These are phyloP conservation scores for Hyposoter dolosus DNA, from an alignment of 2,888 invertebrate genomes.

Conservation along the genomic window DNA sequence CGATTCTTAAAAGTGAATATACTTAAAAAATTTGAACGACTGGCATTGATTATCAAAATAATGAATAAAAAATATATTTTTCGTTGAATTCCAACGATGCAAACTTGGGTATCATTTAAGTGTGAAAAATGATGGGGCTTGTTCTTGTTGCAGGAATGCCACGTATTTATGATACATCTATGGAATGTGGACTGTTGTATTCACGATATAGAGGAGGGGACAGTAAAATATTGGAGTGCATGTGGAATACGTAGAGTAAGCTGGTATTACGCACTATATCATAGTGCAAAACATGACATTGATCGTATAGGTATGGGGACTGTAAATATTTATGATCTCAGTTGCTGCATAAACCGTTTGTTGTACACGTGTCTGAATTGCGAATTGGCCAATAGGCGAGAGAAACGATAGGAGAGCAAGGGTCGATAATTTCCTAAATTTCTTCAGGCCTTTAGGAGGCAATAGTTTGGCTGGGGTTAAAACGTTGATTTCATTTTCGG, in stretches of 20 bases:
- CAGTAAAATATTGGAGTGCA: slow-evolving; percentile 30
- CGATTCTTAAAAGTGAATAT: no score
- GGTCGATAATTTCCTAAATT: neutral
- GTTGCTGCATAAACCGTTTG: slow-evolving; percentile 12
- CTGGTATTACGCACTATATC: neutral
- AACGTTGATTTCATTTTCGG: neutral
- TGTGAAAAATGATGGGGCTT: slow-evolving; percentile 9
- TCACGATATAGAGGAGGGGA: neutral
- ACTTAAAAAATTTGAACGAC: no score
- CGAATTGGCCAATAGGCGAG: slow-evolving; percentile 1
- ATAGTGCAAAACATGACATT: neutral
- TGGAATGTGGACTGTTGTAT: slow-evolving; percentile 12
- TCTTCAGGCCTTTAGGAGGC: neutral
- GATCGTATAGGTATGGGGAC: neutral
- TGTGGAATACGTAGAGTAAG: neutral
- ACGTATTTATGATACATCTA: slow-evolving; percentile 28
- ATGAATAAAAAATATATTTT: no score
- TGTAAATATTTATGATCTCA: slow-evolving; percentile 23
- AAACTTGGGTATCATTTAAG: no score
- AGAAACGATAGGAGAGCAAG: neutral
- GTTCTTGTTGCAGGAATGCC: neutral
- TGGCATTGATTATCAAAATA: no score
- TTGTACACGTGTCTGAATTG: slow-evolving; percentile 1
- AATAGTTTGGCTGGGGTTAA: neutral
- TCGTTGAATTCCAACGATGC: no score